These are phyloP conservation scores for Meloidogyne hapla DNA, from an alignment of 1,140 invertebrate genomes.

Conservation along the genomic window DNA sequence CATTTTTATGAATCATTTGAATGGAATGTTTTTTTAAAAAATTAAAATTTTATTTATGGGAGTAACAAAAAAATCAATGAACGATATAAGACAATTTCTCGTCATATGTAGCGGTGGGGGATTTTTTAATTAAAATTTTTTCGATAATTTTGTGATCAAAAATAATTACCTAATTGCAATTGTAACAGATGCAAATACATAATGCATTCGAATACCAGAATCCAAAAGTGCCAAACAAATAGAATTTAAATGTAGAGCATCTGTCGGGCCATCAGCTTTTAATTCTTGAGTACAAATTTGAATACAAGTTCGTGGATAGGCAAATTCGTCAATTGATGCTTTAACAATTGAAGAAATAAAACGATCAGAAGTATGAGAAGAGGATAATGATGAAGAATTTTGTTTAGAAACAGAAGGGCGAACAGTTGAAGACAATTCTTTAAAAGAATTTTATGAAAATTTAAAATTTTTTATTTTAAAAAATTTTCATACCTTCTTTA, in stretches of 20 bases:
- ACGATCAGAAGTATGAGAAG: constrained; percentile 8
- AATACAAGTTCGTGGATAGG: constrained; percentile 39
- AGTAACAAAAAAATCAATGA: too few relatives aligned
- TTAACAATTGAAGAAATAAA: constrained; percentile 36
- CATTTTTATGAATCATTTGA: too few relatives aligned
- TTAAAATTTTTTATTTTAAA: background rate
- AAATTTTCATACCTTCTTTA: constrained; percentile 15
- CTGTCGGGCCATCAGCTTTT: constrained; percentile 26
- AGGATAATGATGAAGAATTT: background rate
- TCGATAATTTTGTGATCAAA: too few relatives aligned
- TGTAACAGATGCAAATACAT: constrained; percentile 35
- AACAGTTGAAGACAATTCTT: constrained; percentile 1
- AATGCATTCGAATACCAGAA: constrained; percentile 40
- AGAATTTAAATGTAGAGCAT: constrained; percentile 24
- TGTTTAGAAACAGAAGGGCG: background rate
- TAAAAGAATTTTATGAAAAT: background rate
- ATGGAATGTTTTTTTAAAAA: too few relatives aligned
- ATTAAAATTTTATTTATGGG: too few relatives aligned
- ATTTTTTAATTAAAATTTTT: too few relatives aligned
- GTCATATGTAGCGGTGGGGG: too few relatives aligned
- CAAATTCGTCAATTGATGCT: constrained; percentile 30
- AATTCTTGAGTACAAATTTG: constrained; percentile 37
- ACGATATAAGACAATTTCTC: too few relatives aligned
- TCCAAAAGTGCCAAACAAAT: constrained; percentile 42
- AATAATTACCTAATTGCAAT: constrained; percentile 11